phyloP scores from a whole-genome alignment of 2,888 invertebrate species.

The Gandaritis pyraliata region DNA sequence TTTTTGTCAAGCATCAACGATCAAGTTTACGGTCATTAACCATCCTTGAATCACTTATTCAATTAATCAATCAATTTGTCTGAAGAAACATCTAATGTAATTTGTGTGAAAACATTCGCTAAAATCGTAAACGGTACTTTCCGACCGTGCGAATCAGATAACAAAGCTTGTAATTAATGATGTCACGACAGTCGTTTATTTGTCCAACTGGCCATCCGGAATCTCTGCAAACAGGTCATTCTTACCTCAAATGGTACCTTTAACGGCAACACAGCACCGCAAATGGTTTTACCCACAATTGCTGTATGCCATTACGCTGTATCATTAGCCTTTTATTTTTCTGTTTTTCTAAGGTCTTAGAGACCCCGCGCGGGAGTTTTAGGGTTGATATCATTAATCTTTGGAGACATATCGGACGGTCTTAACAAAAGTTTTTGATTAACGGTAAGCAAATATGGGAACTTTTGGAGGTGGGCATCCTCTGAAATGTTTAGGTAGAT shows the following conservation, averaged over 20 bases:
- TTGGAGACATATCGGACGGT: constrained; percentile 54
- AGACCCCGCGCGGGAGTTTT: constrained; percentile 55
- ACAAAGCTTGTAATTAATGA: constrained; percentile 73
- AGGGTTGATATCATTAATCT: constrained; percentile 77
- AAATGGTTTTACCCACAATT: constrained; percentile 74
- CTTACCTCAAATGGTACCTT: constrained; percentile 59
- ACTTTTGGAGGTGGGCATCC: constrained; percentile 45
- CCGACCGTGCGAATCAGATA: constrained; percentile 54
- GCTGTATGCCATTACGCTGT: constrained; percentile 72
- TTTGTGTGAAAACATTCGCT: constrained; percentile 10
- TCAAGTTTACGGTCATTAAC: neutral
- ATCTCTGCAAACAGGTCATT: constrained; percentile 70
- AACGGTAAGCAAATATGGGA: constrained; percentile 76
- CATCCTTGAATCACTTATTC: constrained; percentile 1
- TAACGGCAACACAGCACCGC: constrained; percentile 53
- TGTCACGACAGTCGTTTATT: constrained; percentile 66
- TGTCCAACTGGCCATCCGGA: constrained; percentile 66
- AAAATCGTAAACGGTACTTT: constrained; percentile 23
- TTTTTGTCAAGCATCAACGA: neutral
- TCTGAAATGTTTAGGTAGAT: constrained; percentile 25
- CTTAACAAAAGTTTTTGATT: constrained; percentile 75
- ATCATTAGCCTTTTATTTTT: constrained; percentile 75
- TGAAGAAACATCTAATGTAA: constrained; percentile 1
- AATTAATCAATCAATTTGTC: constrained; percentile 24
- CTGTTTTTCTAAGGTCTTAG: constrained; percentile 72